These are phyloP conservation scores for Lucilia cuprina DNA, from an alignment of 1,140 invertebrate genomes.

Conservation along the genomic window DNA sequence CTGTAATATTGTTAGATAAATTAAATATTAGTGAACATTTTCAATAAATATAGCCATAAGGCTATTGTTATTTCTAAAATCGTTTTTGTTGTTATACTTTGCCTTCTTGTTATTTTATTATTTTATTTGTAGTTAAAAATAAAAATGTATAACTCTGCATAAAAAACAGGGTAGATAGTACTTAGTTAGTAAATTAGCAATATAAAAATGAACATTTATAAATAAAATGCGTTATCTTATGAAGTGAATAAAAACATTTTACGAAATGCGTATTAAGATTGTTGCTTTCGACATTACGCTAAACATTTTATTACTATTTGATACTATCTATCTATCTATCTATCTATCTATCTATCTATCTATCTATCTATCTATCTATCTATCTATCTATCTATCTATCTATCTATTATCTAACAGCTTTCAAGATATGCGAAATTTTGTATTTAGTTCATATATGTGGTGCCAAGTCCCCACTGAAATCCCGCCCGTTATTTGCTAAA, in stretches of 20 bases:
- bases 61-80: neutral
- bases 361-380: too few relatives aligned
- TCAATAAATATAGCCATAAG: constrained; percentile 26
- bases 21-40: constrained; percentile 30
- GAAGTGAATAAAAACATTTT: neutral
- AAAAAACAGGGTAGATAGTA: neutral
- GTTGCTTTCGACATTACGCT: neutral
- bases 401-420: too few relatives aligned
- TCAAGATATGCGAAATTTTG: too few relatives aligned
- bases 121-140: too few relatives aligned
- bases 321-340: too few relatives aligned
- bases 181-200: neutral
- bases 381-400: too few relatives aligned
- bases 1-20: constrained; percentile 25
- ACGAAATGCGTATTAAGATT: neutral
- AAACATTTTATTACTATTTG: too few relatives aligned
- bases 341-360: too few relatives aligned
- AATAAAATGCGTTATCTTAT: neutral
- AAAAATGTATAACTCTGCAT: neutral
- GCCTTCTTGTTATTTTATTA: too few relatives aligned
- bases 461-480: too few relatives aligned
- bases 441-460: too few relatives aligned
- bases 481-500: too few relatives aligned
- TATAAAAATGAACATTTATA: neutral
- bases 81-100: neutral